Percentiles rank a stretch among this genome's conserved stretches.
Conservation (phyloP, 2,888 invertebrate genomes). For the Clanis bilineata region DNA sequence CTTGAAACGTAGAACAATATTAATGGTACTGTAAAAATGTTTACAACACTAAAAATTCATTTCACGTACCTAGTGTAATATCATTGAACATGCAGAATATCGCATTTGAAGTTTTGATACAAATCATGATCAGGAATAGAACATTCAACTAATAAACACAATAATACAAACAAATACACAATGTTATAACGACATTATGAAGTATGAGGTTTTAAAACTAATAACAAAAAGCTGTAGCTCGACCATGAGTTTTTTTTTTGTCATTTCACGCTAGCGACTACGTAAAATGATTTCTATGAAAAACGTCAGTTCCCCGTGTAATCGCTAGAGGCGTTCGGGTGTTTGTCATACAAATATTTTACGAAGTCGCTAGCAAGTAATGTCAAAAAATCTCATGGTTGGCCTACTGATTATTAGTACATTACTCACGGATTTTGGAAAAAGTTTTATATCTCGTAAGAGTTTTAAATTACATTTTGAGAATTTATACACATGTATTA, state of each 20-base stretch:
- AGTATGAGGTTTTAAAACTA: too few species aligned
- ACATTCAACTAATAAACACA: not conserved
- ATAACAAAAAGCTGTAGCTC: too few species aligned
- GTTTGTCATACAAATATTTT: too few species aligned
- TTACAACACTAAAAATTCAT: not conserved
- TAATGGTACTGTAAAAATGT: not conserved
- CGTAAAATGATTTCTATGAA: too few species aligned
- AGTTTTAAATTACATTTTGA: not conserved
- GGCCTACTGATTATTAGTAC: not conserved
- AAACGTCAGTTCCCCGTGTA: too few species aligned
- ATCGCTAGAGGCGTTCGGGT: too few species aligned
- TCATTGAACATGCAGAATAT: slow-evolving; percentile 5
- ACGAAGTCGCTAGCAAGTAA: too few species aligned
- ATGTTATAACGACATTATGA: too few species aligned
- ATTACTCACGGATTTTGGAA: slow-evolving; percentile 1
- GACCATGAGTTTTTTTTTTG: too few species aligned
- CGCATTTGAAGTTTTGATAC: not conserved
- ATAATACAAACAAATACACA: not conserved
- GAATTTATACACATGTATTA: slow-evolving; percentile 1
- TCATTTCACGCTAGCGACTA: too few species aligned
- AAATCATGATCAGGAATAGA: not conserved
- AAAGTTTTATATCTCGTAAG: slow-evolving; percentile 15
- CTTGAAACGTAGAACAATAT: not conserved
- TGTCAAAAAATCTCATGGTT: too few species aligned
- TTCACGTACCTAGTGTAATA: not conserved